Percentiles rank a stretch among this genome's conserved stretches.
These are phyloP conservation scores for Drosophila bifasciata DNA, from an alignment of 1,140 invertebrate genomes.

Conservation along the genomic window DNA sequence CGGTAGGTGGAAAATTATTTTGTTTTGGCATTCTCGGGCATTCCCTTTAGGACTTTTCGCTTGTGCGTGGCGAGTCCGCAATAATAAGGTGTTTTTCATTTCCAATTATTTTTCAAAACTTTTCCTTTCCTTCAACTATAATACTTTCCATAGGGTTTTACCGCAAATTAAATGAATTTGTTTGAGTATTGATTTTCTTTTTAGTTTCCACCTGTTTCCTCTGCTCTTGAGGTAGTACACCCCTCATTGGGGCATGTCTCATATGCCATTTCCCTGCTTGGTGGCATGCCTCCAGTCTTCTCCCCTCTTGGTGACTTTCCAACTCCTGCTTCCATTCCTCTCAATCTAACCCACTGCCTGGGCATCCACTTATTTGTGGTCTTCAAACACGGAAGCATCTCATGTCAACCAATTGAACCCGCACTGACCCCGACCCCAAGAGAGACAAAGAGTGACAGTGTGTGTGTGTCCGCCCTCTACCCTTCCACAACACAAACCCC, in stretches of 20 bases:
- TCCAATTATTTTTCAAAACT: too few species aligned
- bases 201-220: conserved; percentile 3
- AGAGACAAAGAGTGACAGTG: conserved; percentile 11
- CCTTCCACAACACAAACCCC: conserved; percentile 2
- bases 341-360: conserved; percentile 5
- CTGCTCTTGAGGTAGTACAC: too few species aligned
- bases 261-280: too few species aligned
- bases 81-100: too few species aligned
- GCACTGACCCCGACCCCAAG: conserved; percentile 51
- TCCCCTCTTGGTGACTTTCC: background rate
- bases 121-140: too few species aligned
- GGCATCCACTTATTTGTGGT: conserved; percentile 33
- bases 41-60: too few species aligned
- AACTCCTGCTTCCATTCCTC: background rate
- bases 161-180: conserved; percentile 1
- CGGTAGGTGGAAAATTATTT: too few species aligned
- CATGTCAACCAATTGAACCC: conserved; percentile 60
- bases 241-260: too few species aligned
- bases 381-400: conserved; percentile 58
- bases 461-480: conserved; percentile 3
- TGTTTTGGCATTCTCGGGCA: too few species aligned
- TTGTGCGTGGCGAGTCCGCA: too few species aligned
- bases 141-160: background rate
- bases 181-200: conserved; percentile 12
- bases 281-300: too few species aligned